A percentile compares a stretch with the other conserved stretches of the same genome.
Conservation (phyloP, 2,888 invertebrate genomes). For the Leptopilina syphax region DNA sequence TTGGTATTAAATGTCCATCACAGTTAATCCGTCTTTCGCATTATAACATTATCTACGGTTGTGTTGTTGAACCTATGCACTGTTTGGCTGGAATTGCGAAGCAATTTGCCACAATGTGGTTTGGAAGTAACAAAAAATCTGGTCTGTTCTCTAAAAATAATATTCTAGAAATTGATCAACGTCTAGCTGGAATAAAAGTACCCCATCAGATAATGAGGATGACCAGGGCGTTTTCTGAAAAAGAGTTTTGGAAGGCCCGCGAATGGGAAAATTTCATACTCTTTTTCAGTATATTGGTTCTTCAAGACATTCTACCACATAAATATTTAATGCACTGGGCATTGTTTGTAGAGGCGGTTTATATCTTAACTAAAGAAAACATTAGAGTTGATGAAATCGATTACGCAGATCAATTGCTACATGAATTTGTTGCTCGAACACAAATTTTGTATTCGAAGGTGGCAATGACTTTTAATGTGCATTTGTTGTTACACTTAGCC, state of each 20-base stretch:
- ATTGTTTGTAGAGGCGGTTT: slow-evolving; percentile 40
- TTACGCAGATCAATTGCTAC: background rate
- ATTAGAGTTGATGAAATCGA: slow-evolving; percentile 32
- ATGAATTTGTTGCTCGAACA: background rate
- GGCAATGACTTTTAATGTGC: slow-evolving; percentile 19
- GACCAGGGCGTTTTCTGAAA: background rate
- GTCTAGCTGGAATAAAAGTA: background rate
- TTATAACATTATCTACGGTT: background rate
- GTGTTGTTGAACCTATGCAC: slow-evolving; percentile 3
- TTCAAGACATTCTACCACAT: background rate
- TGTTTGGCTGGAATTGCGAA: slow-evolving; percentile 11
- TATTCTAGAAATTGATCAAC: background rate
- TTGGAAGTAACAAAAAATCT: background rate
- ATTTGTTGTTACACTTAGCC: background rate
- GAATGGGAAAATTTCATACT: slow-evolving; percentile 33
- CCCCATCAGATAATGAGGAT: slow-evolving; percentile 27
- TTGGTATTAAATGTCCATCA: background rate
- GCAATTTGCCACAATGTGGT: slow-evolving; percentile 6
- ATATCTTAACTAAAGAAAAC: slow-evolving; percentile 36
- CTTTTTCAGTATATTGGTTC: slow-evolving; percentile 28
- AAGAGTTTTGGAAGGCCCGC: slow-evolving; percentile 11
- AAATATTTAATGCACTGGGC: slow-evolving; percentile 23
- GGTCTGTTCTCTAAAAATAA: slow-evolving; percentile 11
- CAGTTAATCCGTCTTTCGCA: background rate
- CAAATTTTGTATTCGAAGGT: background rate